Evolutionary conservation across 2,888 invertebrate species (phyloP).

Genomic region (Chalcis sispes): DNA sequence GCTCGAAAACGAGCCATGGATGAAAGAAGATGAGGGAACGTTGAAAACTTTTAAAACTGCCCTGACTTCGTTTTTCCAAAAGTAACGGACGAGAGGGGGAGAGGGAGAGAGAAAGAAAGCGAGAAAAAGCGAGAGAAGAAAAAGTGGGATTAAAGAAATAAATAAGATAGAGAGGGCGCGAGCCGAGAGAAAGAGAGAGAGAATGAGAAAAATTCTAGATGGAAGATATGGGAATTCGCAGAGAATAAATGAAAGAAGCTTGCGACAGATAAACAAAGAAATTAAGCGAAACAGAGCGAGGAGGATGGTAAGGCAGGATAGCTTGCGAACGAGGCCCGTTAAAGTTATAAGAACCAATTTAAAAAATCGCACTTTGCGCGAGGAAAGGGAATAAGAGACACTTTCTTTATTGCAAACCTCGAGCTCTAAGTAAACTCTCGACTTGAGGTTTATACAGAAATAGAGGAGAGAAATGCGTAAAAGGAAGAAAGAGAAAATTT

Average conservation of each 20-base stretch:
- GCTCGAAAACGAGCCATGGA: slow-evolving; percentile 51
- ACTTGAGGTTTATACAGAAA: slow-evolving; percentile 36
- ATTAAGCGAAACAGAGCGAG: slow-evolving; percentile 58
- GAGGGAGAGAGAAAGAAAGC: slow-evolving; percentile 55
- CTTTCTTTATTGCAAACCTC: too few relatives aligned
- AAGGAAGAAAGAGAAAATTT: slow-evolving; percentile 62
- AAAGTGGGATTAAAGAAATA: slow-evolving; percentile 55
- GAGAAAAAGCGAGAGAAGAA: slow-evolving; percentile 55
- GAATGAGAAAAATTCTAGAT: slow-evolving; percentile 59
- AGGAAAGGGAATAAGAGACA: slow-evolving; percentile 1
- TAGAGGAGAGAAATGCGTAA: slow-evolving; percentile 19
- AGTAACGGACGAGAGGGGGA: slow-evolving; percentile 55
- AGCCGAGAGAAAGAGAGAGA: slow-evolving; percentile 59
- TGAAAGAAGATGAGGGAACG: slow-evolving; percentile 34
- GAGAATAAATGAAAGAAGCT: slow-evolving; percentile 58
- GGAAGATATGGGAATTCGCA: slow-evolving; percentile 43
- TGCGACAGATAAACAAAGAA: slow-evolving; percentile 63
- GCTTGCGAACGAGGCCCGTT: slow-evolving; percentile 60
- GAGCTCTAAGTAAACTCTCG: slow-evolving; percentile 28
- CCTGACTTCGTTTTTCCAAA: slow-evolving; percentile 59
- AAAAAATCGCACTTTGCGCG: slow-evolving; percentile 66
- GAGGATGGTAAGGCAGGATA: slow-evolving; percentile 4
- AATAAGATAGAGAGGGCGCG: slow-evolving; percentile 57
- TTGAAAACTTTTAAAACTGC: slow-evolving; percentile 31
- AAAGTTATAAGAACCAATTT: slow-evolving; percentile 75